Evolutionary conservation across 2,113 vertebrate genomes (phyloP), one percentile per base, ranked within the genome.

Genomic region (Brienomyrus longianalis): DNA sequence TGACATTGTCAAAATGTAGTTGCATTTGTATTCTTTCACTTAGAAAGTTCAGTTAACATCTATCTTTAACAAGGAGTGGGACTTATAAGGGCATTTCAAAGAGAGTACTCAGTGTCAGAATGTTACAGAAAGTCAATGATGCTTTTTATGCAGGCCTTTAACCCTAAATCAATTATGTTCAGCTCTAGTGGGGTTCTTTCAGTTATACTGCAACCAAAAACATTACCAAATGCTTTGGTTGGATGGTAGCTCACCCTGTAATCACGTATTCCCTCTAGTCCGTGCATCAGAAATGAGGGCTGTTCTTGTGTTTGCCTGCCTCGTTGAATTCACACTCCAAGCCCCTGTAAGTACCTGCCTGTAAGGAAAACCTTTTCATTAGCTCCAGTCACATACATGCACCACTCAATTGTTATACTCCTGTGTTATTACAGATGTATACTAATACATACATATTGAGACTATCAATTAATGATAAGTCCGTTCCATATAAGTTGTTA

Each of bases 261-360:
- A 77, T 51, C 47, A 19, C 35, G 47, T 89, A 47, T 89, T 35
- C n/a, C 43, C 27, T 86, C 48, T n/a, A 48, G 59, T 52, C 31
- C 51, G 23, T 52, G 19, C 6, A 23, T 47, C 47, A 43, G 56
- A 88, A 83, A 90, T 90, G 90, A 90, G 51, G 87, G 56, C 48
- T 54, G 35, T 90, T 43, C 47, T 88, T 88, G 31, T 90, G 50
- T 51, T 90, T 56, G 31, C 87, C 70, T 90, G 90, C 77, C 45
- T 88, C n/a, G 17, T 90, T 43, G 90, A 88, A 54, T 21, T 90
- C 17, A 88, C 74, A 19, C 87, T 90, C 87, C 86, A 88, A 88
- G 90, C 90, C 54, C 90, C 90, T 11, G 90, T 90, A 90, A 88
- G 90, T 56, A 43, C 47, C 48, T 83, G 23, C 8, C 8, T 21